These are phyloP conservation scores for Mus spretus DNA, from an alignment of 2,797 vertebrate species.

Conservation along the genomic window DNA sequence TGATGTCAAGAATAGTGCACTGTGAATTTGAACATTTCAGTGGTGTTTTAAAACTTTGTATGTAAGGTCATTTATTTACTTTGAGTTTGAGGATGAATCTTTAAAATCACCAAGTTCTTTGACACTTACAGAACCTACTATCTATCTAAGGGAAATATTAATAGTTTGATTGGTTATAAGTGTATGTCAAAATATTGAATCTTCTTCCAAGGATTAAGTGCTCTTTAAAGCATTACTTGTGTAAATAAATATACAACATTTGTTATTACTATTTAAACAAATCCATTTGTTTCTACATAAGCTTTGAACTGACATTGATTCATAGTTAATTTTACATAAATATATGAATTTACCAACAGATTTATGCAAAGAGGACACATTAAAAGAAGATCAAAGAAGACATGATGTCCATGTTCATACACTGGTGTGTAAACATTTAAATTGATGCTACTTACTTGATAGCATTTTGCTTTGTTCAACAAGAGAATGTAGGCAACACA, in stretches of 20 bases:
- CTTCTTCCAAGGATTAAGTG: neutral
- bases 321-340: neutral
- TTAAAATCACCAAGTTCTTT: neutral
- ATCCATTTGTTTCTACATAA: neutral
- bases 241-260: neutral
- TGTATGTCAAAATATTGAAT: neutral
- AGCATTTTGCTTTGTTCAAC: neutral
- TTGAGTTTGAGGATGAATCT: neutral
- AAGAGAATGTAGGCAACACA: neutral
- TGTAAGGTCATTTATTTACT: neutral
- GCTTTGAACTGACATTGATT: neutral
- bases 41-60: neutral
- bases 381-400: neutral
- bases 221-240: neutral
- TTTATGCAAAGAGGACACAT: neutral
- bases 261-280: neutral
- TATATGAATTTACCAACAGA: neutral
- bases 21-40: neutral
- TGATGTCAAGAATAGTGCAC: neutral
- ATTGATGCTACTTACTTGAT: neutral
- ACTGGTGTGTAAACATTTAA: conserved; percentile 9
- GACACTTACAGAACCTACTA: neutral
- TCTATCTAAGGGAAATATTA: neutral
- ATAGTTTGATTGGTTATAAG: neutral
- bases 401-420: neutral